Evolutionary conservation across 2,888 invertebrate genomes (phyloP).

Genomic region (Megastigmus dorsalis): DNA sequence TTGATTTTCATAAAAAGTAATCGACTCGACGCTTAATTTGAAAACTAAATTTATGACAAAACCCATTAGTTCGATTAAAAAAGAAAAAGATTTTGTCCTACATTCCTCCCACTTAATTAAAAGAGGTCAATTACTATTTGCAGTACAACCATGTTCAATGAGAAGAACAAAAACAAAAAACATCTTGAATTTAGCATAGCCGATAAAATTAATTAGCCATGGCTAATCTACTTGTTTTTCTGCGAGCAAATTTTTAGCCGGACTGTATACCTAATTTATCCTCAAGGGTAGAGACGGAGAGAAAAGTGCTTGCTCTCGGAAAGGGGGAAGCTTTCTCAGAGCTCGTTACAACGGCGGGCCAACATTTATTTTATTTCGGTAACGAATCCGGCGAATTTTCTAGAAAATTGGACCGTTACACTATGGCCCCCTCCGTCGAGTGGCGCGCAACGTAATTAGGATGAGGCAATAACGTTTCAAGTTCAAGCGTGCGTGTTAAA

Average conservation of each 20-base stretch:
- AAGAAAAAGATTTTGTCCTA: too few relatives aligned
- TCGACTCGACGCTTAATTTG: too few relatives aligned
- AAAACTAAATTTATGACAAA: too few relatives aligned
- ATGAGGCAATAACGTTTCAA: slow-evolving; percentile 26
- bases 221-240: too few relatives aligned
- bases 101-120: too few relatives aligned
- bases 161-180: too few relatives aligned
- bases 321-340: slow-evolving; percentile 7
- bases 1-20: too few relatives aligned
- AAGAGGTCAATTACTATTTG: too few relatives aligned
- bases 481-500: slow-evolving; percentile 29
- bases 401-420: slow-evolving; percentile 34
- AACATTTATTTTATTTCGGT: slow-evolving; percentile 39
- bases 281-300: slow-evolving; percentile 38
- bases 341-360: slow-evolving; percentile 13
- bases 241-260: background rate
- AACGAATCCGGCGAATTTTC: slow-evolving; percentile 28
- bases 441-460: slow-evolving; percentile 26
- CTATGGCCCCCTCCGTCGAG: background rate
- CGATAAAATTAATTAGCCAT: too few relatives aligned
- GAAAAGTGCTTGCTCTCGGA: slow-evolving; percentile 8
- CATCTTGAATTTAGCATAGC: too few relatives aligned
- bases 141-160: too few relatives aligned
- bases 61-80: too few relatives aligned
- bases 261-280: slow-evolving; percentile 53